Conservation (phyloP, 1,140 invertebrate species). For the Drosophila kanapiae region DNA sequence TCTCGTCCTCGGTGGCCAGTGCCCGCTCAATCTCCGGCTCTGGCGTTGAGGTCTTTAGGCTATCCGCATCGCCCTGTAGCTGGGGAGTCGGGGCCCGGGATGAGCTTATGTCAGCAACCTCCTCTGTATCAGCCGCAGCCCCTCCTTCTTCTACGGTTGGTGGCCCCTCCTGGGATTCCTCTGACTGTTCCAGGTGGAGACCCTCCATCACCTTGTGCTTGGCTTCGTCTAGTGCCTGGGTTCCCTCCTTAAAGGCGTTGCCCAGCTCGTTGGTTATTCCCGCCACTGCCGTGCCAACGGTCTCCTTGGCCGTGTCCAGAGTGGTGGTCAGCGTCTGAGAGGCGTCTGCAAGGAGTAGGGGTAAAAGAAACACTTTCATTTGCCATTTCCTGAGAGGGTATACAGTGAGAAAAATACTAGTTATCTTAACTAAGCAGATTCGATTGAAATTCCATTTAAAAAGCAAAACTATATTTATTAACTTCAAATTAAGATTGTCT, state of each 20-base stretch:
- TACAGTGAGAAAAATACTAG: background rate
- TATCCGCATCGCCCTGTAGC: conserved; percentile 62
- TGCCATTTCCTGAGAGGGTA: conserved; percentile 15
- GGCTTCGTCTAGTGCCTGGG: conserved; percentile 64
- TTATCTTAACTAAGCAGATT: no score
- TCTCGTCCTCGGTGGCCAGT: conserved; percentile 68
- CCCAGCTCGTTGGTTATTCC: conserved; percentile 78
- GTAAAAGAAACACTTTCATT: conserved; percentile 32
- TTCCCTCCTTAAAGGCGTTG: conserved; percentile 74
- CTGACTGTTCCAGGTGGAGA: conserved; percentile 53
- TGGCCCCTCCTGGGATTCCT: background rate
- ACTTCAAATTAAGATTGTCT: no score
- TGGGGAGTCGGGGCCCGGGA: conserved; percentile 61
- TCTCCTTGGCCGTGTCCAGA: conserved; percentile 76
- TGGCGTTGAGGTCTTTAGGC: conserved; percentile 79
- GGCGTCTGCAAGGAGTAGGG: conserved; percentile 51
- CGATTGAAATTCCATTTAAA: no score
- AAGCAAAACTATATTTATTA: no score
- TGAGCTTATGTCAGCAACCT: conserved; percentile 24
- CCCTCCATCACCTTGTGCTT: conserved; percentile 77
- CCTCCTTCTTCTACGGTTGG: background rate
- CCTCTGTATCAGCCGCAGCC: background rate
- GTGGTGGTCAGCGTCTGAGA: conserved; percentile 56
- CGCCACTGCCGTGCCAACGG: conserved; percentile 71
- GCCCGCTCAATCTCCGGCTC: conserved; percentile 83